Percentiles rank a stretch among this genome's conserved stretches.
phyloP scores from a whole-genome alignment of 2,888 invertebrate genomes.

The Minunthozetes semirufus region DNA sequence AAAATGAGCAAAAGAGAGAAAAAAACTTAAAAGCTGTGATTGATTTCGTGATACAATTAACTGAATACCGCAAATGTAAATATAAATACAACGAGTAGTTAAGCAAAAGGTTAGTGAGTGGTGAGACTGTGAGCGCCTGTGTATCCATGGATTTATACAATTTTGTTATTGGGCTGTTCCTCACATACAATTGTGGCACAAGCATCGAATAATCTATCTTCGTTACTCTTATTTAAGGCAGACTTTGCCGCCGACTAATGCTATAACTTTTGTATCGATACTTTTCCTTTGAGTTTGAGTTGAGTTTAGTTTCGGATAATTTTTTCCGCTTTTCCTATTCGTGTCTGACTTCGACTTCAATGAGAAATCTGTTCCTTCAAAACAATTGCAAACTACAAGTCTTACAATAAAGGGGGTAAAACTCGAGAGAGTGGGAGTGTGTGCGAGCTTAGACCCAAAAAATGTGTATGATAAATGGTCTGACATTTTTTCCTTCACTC shows the following conservation, averaged over 20 bases:
- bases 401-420: background rate
- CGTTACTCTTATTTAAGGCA: slow-evolving; percentile 1
- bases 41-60: slow-evolving; percentile 3
- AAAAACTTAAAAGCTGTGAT: background rate
- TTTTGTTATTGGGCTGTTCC: background rate
- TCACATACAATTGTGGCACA: background rate
- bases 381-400: background rate
- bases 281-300: background rate
- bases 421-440: background rate
- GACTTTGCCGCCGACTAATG: background rate
- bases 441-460: background rate
- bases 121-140: background rate
- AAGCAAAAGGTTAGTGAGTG: background rate
- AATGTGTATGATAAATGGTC: background rate
- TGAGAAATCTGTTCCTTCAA: background rate
- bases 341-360: background rate
- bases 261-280: background rate
- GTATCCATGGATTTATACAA: background rate
- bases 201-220: background rate
- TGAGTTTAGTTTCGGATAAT: background rate
- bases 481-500: too few relatives aligned
- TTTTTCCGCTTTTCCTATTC: background rate
- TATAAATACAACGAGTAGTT: background rate
- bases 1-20: too few relatives aligned
- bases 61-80: slow-evolving; percentile 10